Evolutionary conservation across 2,113 vertebrate species (phyloP).

Genomic region (Myotis davidii): DNA sequence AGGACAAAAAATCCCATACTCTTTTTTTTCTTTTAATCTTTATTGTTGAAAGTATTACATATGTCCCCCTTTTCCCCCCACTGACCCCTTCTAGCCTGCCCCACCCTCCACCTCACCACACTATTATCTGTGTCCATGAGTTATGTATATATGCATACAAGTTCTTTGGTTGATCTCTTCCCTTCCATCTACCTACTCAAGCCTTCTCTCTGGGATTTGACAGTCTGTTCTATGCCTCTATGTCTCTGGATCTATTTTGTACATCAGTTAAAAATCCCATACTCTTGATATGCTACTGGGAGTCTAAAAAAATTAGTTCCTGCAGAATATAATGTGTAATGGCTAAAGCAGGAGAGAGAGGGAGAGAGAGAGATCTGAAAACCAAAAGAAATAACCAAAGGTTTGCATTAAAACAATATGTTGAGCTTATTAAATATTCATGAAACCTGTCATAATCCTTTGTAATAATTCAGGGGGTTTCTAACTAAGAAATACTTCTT

Average conservation of each 20-base stretch:
- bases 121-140: too few relatives aligned
- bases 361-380: background rate
- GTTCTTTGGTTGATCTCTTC: too few relatives aligned
- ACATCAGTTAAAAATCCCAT: background rate
- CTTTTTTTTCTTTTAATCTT: too few relatives aligned
- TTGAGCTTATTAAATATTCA: constrained; percentile 10
- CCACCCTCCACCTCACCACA: too few relatives aligned
- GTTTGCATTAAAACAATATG: constrained; percentile 27
- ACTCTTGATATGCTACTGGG: background rate
- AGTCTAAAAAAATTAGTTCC: background rate
- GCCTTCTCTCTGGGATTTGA: too few relatives aligned
- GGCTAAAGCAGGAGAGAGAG: background rate
- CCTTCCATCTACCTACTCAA: too few relatives aligned
- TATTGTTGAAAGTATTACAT: too few relatives aligned
- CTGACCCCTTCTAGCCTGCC: too few relatives aligned
- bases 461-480: background rate
- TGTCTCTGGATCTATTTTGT: too few relatives aligned
- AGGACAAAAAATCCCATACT: background rate
- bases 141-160: too few relatives aligned
- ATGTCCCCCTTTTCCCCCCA: too few relatives aligned
- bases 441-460: background rate
- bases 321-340: background rate
- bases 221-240: too few relatives aligned
- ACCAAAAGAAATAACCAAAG: constrained; percentile 9
- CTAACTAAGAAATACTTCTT: constrained; percentile 21